Evolutionary conservation across 2,888 invertebrate genomes (phyloP).

Genomic region (Therioaphis trifolii): DNA sequence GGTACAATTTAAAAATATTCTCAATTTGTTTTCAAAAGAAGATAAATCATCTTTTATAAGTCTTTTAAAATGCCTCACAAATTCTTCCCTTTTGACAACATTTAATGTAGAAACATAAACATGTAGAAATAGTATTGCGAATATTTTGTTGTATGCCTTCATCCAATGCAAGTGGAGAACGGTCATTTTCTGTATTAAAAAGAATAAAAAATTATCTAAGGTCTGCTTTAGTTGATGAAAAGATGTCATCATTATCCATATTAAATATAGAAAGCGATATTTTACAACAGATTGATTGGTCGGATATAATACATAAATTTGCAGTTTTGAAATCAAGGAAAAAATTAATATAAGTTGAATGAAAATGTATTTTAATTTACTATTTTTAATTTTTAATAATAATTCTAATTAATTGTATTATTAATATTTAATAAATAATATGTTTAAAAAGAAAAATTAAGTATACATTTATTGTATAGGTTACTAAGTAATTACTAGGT

Average conservation of each 20-base stretch:
- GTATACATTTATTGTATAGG: neutral
- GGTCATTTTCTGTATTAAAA: no score
- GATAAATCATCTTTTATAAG: slow-evolving; percentile 6
- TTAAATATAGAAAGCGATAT: slow-evolving; percentile 9
- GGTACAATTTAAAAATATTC: slow-evolving; percentile 25
- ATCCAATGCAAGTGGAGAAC: slow-evolving; percentile 8
- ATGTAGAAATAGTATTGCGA: slow-evolving; percentile 8
- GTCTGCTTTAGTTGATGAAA: slow-evolving; percentile 5
- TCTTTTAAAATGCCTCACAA: slow-evolving; percentile 17
- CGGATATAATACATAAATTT: no score
- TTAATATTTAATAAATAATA: no score
- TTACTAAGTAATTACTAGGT: neutral
- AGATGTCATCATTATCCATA: slow-evolving; percentile 10
- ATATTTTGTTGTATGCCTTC: no score
- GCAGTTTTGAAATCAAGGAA: no score
- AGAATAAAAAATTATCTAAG: slow-evolving; percentile 4
- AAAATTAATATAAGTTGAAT: no score
- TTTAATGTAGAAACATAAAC: no score
- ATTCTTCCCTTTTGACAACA: slow-evolving; percentile 10
- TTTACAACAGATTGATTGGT: no score
- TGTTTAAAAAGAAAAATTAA: slow-evolving; percentile 8
- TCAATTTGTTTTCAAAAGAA: slow-evolving; percentile 24
- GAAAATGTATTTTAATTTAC: slow-evolving; percentile 8
- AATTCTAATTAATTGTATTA: slow-evolving; percentile 3
- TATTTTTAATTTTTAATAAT: slow-evolving; percentile 14